Evolutionary conservation across 2,888 invertebrate species (phyloP), one percentile per base, ranked within the genome.

Genomic region (Orthonychiurus folsomi): DNA sequence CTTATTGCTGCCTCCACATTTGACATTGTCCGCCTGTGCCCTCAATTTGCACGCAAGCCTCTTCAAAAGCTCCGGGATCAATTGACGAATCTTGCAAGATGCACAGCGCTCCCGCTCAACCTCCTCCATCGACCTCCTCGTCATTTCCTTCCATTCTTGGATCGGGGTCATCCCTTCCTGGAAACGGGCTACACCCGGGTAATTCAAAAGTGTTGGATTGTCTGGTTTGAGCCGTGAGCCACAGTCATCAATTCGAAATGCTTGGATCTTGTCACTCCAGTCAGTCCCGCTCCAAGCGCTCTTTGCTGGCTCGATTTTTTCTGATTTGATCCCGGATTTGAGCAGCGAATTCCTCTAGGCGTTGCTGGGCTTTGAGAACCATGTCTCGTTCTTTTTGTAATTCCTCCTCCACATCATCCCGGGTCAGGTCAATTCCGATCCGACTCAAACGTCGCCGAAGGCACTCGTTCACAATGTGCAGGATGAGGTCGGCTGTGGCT

Each of bases 201-300:
- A 85, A 76, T 89, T 90, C 79, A 91, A 78, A 61, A 90, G 83
- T 23, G 83, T 84, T 56, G 79, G 82, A 0, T 86, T 87, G 73
- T 82, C 69, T 5, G 88, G 85, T 65, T 83, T 85, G 3, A 93
- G 79, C 12, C 84, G 81, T 52, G 86, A 80, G 75, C 87, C 87
- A 0, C 78, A 77, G 0, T 86, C 78, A 73, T 93, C 93, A 2
- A 89, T 85, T 69, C 86, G 84, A 73, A 88, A 86, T 0, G 91
- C 84, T 75, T 88, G 85, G 63, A 83, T 82, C 79, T 94, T 94
- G 75, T 93, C 91, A 73, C 91, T 91, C 91, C 92, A 93, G n/a
- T n/a, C n/a, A n/a, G 76, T 93, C 93, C 74, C 85, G 86, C 78
- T 94, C 93, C 63, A 93, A 80, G 53, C 86, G 83, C 69, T 86